Percentiles rank a stretch among this genome's conserved stretches.
Evolutionary conservation across 2,113 vertebrate species (phyloP).

Genomic region (western clawed frog (Xenopus tropicalis)): UCB_Xtro_10.0 CM004451.2:90143001-90143500

Average conservation of each 20-base stretch:
- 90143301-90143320: too few species aligned
- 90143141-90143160: too few species aligned
- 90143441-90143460: constrained; percentile 72
- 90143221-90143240: too few species aligned
- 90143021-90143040: constrained; percentile 74
- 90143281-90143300: too few species aligned
- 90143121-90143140: constrained; percentile 63
- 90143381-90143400: constrained; percentile 65
- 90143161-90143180: too few species aligned
- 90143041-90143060: constrained; percentile 53
- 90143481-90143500: constrained; percentile 80
- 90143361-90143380: constrained; percentile 86
- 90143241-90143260: too few species aligned
- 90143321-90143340: too few species aligned
- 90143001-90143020: constrained; percentile 65
- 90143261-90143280: too few species aligned
- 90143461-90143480: constrained; percentile 70
- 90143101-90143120: constrained; percentile 79
- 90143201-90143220: too few species aligned
- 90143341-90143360: constrained; percentile 68
- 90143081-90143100: constrained; percentile 68
- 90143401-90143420: constrained; percentile 58
- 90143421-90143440: constrained; percentile 79
- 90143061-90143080: constrained; percentile 57
- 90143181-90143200: too few species aligned